Evolutionary conservation across 2,113 vertebrate genomes (phyloP), one percentile per base, ranked within the genome.

Genomic region (Nyctibius bracteatus): DNA sequence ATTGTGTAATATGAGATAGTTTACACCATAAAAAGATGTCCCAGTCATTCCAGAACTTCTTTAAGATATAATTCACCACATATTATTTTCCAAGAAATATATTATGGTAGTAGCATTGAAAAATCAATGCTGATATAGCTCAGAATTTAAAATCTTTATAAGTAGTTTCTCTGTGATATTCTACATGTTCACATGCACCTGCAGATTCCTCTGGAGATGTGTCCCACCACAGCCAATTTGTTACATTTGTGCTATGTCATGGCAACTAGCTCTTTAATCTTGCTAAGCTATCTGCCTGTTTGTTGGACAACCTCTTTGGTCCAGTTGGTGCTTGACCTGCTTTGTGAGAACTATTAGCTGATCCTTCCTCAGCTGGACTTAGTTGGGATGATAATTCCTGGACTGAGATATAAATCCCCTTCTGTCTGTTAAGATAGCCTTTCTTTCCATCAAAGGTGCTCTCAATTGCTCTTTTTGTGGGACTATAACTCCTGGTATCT

Each of bases 211-310:
- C 57, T 59, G 51, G 65, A 67, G 43, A 12, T 5, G 27, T 61
- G 23, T 74, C 18, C 59, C 49, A 55, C 8, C 9, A 11, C 22
- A 49, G 27, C 9, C 19, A 83, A 12, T 52, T 78, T 73, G 52
- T 67, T 46, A 33, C 0, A 0, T 22, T 65, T 57, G 13, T 85
- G 31, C 12, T 0, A 0, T 39, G 51, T 16, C 51, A 41, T 5
- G 4, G 17, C 5, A 5, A 41, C 2, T 4, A 18, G 6, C 5
- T 66, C 35, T 75, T 75, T 13, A 23, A 24, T 8, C 16, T 67
- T 86, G 21, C 37, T 79, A 12, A 44, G 7, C 24, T 58, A 41
- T 9, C 10, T 80, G 9, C 15, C 17, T 78, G 11, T 28, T 37
- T 73, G n/a, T 43, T 63, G 62, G 39, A 27, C 30, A 86, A 4